Percentiles rank a stretch among this genome's conserved stretches.
Evolutionary conservation across 2,888 invertebrate genomes (phyloP).

Genomic region (Lasioglossum marginatum): DNA sequence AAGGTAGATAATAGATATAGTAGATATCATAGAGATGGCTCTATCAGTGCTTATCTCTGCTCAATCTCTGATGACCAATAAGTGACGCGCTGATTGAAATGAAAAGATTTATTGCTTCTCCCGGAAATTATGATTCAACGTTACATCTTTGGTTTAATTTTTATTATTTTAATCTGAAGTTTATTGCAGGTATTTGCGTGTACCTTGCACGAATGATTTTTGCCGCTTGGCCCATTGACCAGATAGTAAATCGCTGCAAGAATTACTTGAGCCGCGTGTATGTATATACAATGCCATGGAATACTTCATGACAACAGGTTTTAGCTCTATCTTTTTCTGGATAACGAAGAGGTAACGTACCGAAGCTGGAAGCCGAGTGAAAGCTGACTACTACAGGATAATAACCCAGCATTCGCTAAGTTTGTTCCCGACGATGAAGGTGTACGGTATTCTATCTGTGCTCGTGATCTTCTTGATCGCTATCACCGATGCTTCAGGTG

Average conservation of each 20-base stretch:
- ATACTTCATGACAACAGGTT: constrained; percentile 54
- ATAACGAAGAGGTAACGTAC: constrained; percentile 22
- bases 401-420: constrained; percentile 48
- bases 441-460: constrained; percentile 15
- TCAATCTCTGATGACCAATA: too few species aligned
- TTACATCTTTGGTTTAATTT: too few species aligned
- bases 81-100: neutral
- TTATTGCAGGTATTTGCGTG: neutral
- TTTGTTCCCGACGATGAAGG: constrained; percentile 41
- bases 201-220: neutral
- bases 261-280: neutral
- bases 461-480: constrained; percentile 26
- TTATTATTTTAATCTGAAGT: neutral
- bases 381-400: constrained; percentile 48
- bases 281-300: neutral
- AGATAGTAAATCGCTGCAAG: neutral
- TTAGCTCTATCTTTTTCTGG: constrained; percentile 37
- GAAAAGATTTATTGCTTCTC: neutral
- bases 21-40: neutral
- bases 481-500: constrained; percentile 25
- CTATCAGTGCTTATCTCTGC: neutral
- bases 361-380: constrained; percentile 44
- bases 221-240: neutral
- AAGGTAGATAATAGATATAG: too few species aligned
- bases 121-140: too few species aligned